Evolutionary conservation across 2,113 vertebrate genomes (phyloP).

Genomic region (zebrafish (Danio rerio)): GRCz12tu NC_133186.1:5056501-5057000

Average conservation of each 20-base stretch:
- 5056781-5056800: background rate
- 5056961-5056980: constrained; percentile 48
- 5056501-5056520: background rate
- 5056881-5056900: constrained; percentile 51
- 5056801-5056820: constrained; percentile 36
- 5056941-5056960: constrained; percentile 57
- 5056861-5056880: constrained; percentile 50
- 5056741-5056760: constrained; percentile 37
- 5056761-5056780: background rate
- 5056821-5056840: constrained; percentile 56
- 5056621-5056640: background rate
- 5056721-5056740: constrained; percentile 17
- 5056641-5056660: background rate
- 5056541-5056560: background rate
- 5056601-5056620: background rate
- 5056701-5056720: background rate
- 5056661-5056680: background rate
- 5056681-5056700: background rate
- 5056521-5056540: background rate
- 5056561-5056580: background rate
- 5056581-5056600: background rate
- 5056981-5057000: constrained; percentile 56
- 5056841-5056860: constrained; percentile 41
- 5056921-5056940: constrained; percentile 60
- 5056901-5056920: constrained; percentile 57